A percentile compares a stretch with the other conserved stretches of the same genome.
Evolutionary conservation across 2,888 invertebrate genomes (phyloP).

Genomic region (Timema cristinae): DNA sequence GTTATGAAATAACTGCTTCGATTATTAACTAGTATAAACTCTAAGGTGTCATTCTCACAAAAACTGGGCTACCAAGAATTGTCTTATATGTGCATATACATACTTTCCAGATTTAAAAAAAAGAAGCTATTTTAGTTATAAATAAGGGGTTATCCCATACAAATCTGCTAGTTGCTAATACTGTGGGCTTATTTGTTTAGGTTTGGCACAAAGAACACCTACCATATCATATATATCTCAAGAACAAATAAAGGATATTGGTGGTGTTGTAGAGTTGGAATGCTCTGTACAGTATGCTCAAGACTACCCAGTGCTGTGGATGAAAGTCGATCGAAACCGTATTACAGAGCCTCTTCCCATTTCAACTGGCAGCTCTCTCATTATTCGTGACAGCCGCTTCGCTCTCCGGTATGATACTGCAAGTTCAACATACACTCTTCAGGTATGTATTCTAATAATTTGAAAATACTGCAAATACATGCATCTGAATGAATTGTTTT

Average conservation of each 20-base stretch:
- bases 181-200: slow-evolving; percentile 15
- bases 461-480: neutral
- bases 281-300: slow-evolving; percentile 87
- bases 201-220: slow-evolving; percentile 64
- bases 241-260: slow-evolving; percentile 88
- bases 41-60: no score
- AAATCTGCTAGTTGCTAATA: neutral
- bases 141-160: no score
- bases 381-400: slow-evolving; percentile 81
- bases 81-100: no score
- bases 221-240: slow-evolving; percentile 89
- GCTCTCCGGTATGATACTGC: slow-evolving; percentile 72
- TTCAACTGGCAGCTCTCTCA: slow-evolving; percentile 77
- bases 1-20: no score
- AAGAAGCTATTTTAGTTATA: no score
- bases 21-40: no score
- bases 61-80: no score
- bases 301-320: slow-evolving; percentile 84
- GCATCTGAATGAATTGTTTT: neutral
- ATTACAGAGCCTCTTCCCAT: slow-evolving; percentile 71
- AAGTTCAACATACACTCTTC: slow-evolving; percentile 76
- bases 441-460: slow-evolving; percentile 44
- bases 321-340: slow-evolving; percentile 58
- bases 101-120: no score
- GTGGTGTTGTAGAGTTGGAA: slow-evolving; percentile 79